phyloP scores from a whole-genome alignment of 2,797 vertebrate species.

The Pitangus sulphuratus region DNA sequence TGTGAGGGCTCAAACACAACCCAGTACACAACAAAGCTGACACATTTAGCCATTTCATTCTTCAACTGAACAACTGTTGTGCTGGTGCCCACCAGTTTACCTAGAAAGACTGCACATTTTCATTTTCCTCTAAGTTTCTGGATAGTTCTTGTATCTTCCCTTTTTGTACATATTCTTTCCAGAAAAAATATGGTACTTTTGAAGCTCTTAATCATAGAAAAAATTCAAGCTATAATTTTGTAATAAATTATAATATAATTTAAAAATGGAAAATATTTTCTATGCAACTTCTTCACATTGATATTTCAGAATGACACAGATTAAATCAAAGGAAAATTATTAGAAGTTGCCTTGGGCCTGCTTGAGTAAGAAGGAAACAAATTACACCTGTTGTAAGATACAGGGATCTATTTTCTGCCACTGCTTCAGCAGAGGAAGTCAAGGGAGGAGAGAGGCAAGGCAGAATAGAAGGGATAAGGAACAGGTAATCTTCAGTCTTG shows the following conservation, averaged over 20 bases:
- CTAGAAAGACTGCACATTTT: background rate
- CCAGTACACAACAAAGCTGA: accelerated
- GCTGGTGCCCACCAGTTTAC: background rate
- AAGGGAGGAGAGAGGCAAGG: background rate
- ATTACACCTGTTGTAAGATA: background rate
- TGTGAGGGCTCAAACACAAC: background rate
- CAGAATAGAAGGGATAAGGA: background rate
- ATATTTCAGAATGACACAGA: background rate
- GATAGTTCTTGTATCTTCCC: background rate
- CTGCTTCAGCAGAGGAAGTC: background rate
- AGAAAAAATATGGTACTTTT: background rate
- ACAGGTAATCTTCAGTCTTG: background rate
- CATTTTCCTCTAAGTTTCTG: background rate
- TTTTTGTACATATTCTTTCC: background rate
- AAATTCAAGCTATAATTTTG: background rate
- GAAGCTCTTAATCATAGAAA: background rate
- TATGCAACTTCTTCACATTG: background rate
- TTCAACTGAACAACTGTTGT: background rate
- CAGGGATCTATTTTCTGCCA: background rate
- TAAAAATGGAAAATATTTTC: background rate
- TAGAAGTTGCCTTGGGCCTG: background rate
- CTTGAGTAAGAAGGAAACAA: background rate
- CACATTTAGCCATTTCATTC: background rate
- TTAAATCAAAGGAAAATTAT: background rate
- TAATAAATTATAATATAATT: background rate